phyloP scores from a whole-genome alignment of 92 coral and sea anemone species.

The Bergia sp. region DNA sequence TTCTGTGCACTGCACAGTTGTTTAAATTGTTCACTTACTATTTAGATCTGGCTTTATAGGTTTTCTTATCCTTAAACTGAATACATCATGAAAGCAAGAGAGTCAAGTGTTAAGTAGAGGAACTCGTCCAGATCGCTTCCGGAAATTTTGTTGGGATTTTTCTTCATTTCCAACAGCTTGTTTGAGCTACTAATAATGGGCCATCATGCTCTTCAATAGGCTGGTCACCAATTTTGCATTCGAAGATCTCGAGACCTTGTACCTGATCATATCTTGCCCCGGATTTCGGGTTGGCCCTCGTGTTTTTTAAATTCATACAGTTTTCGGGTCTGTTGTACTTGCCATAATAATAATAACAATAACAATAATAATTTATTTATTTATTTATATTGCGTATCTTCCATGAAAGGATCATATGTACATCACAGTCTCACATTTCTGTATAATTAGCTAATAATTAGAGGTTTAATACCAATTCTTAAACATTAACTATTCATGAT shows the following conservation, averaged over 20 bases:
- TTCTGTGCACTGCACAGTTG: slow-evolving; percentile 57
- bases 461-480: too few species aligned
- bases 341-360: not conserved
- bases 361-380: slow-evolving; percentile 1
- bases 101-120: slow-evolving; percentile 37
- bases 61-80: slow-evolving; percentile 52
- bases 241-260: slow-evolving; percentile 48
- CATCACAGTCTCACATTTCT: too few species aligned
- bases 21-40: slow-evolving; percentile 37
- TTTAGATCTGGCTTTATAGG: slow-evolving; percentile 61
- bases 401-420: not conserved
- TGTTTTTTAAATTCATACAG: slow-evolving; percentile 38
- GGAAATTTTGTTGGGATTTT: slow-evolving; percentile 44
- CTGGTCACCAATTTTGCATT: slow-evolving; percentile 57
- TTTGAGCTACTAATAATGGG: slow-evolving; percentile 50
- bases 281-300: slow-evolving; percentile 56
- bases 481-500: too few species aligned
- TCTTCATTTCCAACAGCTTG: slow-evolving; percentile 45
- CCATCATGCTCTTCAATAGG: slow-evolving; percentile 45
- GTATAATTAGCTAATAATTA: too few species aligned
- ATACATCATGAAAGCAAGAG: slow-evolving; percentile 56
- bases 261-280: slow-evolving; percentile 45
- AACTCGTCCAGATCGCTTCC: slow-evolving; percentile 41
- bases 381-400: not conserved
- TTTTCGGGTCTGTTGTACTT: slow-evolving; percentile 53